Evolutionary conservation across 2,797 vertebrate species (phyloP).

Genomic region (Pseudochirops cupreus): DNA sequence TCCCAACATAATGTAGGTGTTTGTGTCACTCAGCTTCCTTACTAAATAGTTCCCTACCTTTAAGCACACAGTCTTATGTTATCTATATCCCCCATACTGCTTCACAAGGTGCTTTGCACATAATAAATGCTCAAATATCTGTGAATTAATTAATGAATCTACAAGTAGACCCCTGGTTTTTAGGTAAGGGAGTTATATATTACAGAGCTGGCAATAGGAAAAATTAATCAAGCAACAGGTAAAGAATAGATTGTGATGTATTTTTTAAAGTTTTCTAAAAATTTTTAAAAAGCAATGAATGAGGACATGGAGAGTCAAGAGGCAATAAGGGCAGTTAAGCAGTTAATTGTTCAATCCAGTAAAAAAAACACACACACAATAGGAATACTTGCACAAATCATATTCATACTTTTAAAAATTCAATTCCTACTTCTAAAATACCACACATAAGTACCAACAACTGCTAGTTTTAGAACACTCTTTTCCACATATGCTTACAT

Average conservation of each 20-base stretch:
- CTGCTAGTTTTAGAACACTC: not conserved
- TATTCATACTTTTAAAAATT: not conserved
- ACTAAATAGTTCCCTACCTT: not conserved
- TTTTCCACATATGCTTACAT: not conserved
- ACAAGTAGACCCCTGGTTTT: not conserved
- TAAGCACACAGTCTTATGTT: not conserved
- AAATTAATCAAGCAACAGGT: not conserved
- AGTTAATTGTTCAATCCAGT: not conserved
- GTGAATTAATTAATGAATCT: slow-evolving; percentile 5
- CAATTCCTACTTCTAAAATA: not conserved
- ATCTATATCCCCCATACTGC: not conserved
- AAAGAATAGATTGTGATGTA: not conserved
- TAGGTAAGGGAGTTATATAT: not conserved
- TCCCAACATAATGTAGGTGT: not conserved
- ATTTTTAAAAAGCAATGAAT: not conserved
- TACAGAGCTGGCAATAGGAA: not conserved
- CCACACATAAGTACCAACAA: not conserved
- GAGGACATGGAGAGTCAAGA: not conserved
- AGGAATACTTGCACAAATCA: not conserved
- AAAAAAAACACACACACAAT: not conserved
- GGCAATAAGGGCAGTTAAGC: not conserved
- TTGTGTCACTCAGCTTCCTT: not conserved
- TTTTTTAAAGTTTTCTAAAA: not conserved
- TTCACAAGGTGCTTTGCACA: slow-evolving; percentile 15
- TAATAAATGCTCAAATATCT: slow-evolving; percentile 8